phyloP scores from a whole-genome alignment of 92 coral and sea anemone genomes.

The Zoanthus sociatus region DNA sequence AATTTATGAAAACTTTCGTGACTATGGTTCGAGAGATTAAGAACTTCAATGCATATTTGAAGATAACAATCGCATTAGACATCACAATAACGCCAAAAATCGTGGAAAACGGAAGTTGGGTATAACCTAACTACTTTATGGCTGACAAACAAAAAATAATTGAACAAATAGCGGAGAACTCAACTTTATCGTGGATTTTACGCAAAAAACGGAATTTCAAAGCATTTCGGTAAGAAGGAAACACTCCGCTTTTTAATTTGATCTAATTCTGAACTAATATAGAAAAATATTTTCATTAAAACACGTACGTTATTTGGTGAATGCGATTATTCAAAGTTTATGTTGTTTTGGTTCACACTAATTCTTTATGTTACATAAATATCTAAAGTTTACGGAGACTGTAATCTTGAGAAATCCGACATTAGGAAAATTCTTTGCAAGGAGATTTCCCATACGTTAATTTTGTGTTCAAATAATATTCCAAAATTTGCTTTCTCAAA shows the following conservation, averaged over 20 bases:
- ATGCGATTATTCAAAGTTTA: neutral
- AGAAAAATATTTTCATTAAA: neutral
- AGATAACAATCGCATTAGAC: conserved; percentile 69
- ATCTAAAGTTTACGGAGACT: too few species aligned
- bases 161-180: neutral
- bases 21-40: neutral
- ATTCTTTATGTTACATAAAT: too few species aligned
- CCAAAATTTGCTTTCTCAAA: too few species aligned
- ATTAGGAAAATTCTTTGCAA: too few species aligned
- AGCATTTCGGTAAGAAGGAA: conserved; percentile 5
- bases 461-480: too few species aligned
- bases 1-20: conserved; percentile 20
- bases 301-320: neutral
- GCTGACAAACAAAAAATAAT: conserved; percentile 1
- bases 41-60: neutral
- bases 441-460: too few species aligned
- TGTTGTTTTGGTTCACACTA: neutral
- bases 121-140: conserved; percentile 21
- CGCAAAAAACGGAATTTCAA: neutral
- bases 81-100: conserved; percentile 66
- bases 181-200: neutral
- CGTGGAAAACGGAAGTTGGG: conserved; percentile 28
- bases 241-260: too few species aligned
- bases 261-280: neutral
- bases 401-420: too few species aligned